Conservation (phyloP, 2,888 invertebrate genomes). For the Cordylochernes scorpioides region DNA sequence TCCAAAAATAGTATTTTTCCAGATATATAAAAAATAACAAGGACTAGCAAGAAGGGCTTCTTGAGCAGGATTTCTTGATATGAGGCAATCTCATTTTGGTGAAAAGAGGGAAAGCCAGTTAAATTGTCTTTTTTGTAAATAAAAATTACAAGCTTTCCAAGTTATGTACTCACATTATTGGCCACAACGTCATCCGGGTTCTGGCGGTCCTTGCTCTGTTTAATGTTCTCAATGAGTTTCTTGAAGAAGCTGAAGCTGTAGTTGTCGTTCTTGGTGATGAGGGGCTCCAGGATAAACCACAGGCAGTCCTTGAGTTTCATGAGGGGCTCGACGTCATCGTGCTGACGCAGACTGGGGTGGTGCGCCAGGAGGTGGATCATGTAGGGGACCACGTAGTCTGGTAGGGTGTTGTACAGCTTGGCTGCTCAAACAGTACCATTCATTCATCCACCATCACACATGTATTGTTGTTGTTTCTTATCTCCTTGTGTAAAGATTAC, state of each 20-base stretch:
- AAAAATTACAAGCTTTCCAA: neutral
- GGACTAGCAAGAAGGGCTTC: too few relatives aligned
- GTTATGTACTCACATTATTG: conserved; percentile 39
- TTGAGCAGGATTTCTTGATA: too few relatives aligned
- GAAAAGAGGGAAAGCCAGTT: neutral
- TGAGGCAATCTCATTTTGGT: too few relatives aligned
- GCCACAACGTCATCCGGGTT: conserved; percentile 49
- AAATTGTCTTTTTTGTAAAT: neutral
- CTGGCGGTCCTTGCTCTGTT: conserved; percentile 67
- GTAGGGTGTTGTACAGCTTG: conserved; percentile 31
- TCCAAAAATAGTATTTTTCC: too few relatives aligned
- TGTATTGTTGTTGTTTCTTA: too few relatives aligned
- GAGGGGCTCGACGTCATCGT: conserved; percentile 47
- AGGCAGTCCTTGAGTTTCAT: conserved; percentile 44
- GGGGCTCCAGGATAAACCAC: conserved; percentile 76
- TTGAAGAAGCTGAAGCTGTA: conserved; percentile 86
- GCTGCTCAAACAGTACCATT: too few relatives aligned
- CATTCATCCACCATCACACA: too few relatives aligned
- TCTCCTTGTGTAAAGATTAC: too few relatives aligned
- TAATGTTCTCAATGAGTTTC: conserved; percentile 72
- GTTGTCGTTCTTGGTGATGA: conserved; percentile 70
- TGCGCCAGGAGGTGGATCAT: conserved; percentile 78
- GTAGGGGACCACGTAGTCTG: conserved; percentile 89
- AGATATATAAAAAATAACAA: too few relatives aligned
- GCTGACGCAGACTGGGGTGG: conserved; percentile 49